Conservation (phyloP, 2,797 vertebrate species). For the Galago senegalensis region DNA sequence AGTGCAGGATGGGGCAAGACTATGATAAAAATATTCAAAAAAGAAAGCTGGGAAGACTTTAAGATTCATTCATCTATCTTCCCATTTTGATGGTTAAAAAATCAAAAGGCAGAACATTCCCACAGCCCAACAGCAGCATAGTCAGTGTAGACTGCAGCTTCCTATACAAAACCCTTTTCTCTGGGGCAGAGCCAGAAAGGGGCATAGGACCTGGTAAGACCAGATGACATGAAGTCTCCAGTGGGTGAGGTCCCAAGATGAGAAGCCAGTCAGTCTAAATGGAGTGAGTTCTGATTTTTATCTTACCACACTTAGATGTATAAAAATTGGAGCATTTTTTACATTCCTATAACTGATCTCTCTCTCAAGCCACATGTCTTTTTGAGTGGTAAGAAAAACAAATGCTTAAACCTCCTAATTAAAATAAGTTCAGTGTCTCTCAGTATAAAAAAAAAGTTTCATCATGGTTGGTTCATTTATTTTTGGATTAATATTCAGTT, state of each 20-base stretch:
- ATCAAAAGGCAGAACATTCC: neutral
- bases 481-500: slow-evolving; percentile 44
- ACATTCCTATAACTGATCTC: neutral
- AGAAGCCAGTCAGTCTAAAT: neutral
- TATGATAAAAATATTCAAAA: no score
- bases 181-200: neutral
- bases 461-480: slow-evolving; percentile 4
- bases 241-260: neutral
- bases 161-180: neutral
- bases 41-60: neutral
- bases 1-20: neutral
- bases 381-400: slow-evolving; percentile 4
- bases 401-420: slow-evolving; percentile 2
- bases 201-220: neutral
- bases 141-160: neutral
- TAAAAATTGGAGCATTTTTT: neutral
- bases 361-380: neutral
- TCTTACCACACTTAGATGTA: no score
- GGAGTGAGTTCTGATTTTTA: neutral
- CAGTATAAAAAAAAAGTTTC: neutral
- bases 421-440: neutral
- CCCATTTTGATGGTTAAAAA: neutral
- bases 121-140: rapidly evolving
- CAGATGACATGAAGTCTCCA: neutral
- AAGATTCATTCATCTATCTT: neutral